Base-by-base conservation (phyloP, 2,888 invertebrate species). In the Mactromeris polynyma region DNA sequence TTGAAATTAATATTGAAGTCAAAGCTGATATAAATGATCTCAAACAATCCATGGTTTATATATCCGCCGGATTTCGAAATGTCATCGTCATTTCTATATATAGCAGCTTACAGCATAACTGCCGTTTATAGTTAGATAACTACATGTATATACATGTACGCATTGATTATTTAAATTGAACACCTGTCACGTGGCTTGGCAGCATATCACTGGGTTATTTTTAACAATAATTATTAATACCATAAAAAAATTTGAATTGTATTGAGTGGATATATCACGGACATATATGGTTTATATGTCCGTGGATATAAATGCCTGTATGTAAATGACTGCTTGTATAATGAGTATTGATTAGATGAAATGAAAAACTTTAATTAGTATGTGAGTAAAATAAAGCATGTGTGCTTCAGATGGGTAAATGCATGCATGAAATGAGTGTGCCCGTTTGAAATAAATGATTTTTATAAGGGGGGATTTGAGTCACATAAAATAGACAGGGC, bases 1-100 rank as follows among this genome's bases (percentile, higher is more conserved):
- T 77, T 86, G 77, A 42, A 77, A 26, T 54, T 86, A 64, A 31
- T 86, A 82, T 51, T 77, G 46, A 81, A 58, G 38, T 86, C 69
- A 82, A 54, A 54, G 78, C 82, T 86, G 82, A 40, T 82, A 86
- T 86, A 31, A 82, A 64, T 17, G 38, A 31, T 0, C 19, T 36
- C n/a, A 17, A 33, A 1, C 33, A 33, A 33, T 26, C 17, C 33
- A 2, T 2, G 33, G 33, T 36, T 73, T 73, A 73, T 73, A 73
- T 73, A 73, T 9, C 14, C 58, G 3, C n/a, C 26, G 19, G 36
- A 73, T 73, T 73, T 73, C 73, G 36, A 73, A 73, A 73, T 73
- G 17, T 17, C 36, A 73, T 19, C 26, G 73, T 73, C 31, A 73
- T 73, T 33, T 73, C 73, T 73, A 73, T 73, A 36, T 73, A 36